phyloP scores from a whole-genome alignment of 2,888 invertebrate species.

The Seira musarum region DNA sequence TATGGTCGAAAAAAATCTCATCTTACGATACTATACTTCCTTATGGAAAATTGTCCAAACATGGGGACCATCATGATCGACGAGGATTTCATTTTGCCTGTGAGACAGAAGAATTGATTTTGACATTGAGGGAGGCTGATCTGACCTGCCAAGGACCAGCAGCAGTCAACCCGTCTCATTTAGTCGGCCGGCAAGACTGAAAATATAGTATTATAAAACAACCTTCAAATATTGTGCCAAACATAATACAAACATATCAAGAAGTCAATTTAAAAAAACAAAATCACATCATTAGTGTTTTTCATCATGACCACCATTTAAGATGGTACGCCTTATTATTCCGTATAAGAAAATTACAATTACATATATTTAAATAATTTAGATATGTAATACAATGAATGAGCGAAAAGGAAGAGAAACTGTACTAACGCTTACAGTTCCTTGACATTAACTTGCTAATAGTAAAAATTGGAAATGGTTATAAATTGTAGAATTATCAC shows the following conservation, averaged over 20 bases:
- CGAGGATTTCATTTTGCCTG: conserved; percentile 20
- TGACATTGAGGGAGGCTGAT: conserved; percentile 47
- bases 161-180: conserved; percentile 68
- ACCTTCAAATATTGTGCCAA: conserved; percentile 56
- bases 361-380: conserved; percentile 22
- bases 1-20: conserved; percentile 23
- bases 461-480: not conserved
- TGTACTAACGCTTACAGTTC: conserved; percentile 49
- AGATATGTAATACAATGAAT: conserved; percentile 6
- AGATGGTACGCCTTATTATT: conserved; percentile 41
- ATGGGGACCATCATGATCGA: not conserved
- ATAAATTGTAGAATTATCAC: conserved; percentile 29
- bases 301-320: conserved; percentile 41
- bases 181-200: conserved; percentile 68
- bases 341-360: conserved; percentile 27
- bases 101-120: conserved; percentile 28
- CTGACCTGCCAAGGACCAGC: conserved; percentile 68
- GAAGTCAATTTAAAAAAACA: conserved; percentile 12
- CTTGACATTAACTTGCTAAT: not conserved
- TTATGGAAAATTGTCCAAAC: too few species aligned
- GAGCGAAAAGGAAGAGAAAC: conserved; percentile 15
- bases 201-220: conserved; percentile 63
- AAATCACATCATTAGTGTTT: conserved; percentile 23
- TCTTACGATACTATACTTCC: conserved; percentile 57
- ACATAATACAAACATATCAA: conserved; percentile 19